Base-by-base conservation (phyloP, 92 coral and sea anemone genomes). In the Blastomussa wellsi region DNA sequence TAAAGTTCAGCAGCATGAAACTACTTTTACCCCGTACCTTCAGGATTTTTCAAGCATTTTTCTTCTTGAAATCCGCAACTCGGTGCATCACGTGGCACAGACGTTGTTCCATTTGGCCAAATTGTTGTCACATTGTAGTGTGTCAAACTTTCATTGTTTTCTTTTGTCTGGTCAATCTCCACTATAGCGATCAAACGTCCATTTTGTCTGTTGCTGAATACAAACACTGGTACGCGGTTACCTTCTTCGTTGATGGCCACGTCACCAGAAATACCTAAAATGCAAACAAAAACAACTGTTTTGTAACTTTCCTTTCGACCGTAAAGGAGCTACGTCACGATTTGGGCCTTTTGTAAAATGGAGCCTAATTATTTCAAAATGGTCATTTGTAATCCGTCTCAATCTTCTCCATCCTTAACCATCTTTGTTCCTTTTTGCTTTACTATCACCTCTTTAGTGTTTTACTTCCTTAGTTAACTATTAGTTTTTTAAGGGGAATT, bases 101-200 rank as follows among this genome's bases (percentile, higher is more conserved):
- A 52, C 6, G 95, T 92, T 60, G 89, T 37, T 32, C 97, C 93
- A 73, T 95, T 93, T 42, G 97, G 97, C 95, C 93, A 94, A 6
- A 85, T 71, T 19, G 72, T 62, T 20, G 85, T 70, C 35, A 62
- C 67, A 47, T 87, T 89, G 83, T 51, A 69, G 11, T 64, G 22
- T 60, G 32, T 85, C 12, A 91, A 69, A 28, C 86, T 91, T 12
- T 87, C 77, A 19, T 84, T 82, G 7, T 65, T n/a, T 10, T 76
- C 26, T 16, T 87, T 88, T 12, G 88, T 87, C 6, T 84, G 88
- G 20, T 94, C 89, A 41, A 94, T 74, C 52, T 81, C 92, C 49
- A 81, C 64, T 13, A 75, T 39, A 29, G 97, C 85, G 31, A 81
- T 80, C 62, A 78, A 72, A 14, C 15, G 24, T 47, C 90, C 91